These are phyloP conservation scores for Plestiodon gilberti DNA, from an alignment of 2,113 vertebrate genomes.

Conservation along the genomic window DNA sequence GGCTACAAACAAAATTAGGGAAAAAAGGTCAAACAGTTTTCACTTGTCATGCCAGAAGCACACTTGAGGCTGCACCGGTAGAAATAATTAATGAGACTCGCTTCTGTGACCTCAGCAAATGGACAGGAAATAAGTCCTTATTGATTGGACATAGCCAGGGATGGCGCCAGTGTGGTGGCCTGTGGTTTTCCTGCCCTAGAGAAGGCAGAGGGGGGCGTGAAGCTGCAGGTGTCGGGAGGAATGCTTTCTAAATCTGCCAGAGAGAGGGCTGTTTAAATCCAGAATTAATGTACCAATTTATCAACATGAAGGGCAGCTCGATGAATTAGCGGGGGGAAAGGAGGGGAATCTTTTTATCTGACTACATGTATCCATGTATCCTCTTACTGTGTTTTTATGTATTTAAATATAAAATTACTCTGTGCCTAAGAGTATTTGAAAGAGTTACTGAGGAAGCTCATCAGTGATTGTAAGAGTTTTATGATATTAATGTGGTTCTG, in stretches of 20 bases:
- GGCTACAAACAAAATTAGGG: conserved; percentile 73
- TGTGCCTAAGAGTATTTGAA: conserved; percentile 45
- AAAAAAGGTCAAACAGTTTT: conserved; percentile 87
- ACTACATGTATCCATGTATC: conserved; percentile 33
- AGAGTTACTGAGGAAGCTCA: conserved; percentile 62
- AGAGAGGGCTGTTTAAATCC: conserved; percentile 56
- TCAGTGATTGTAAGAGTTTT: conserved; percentile 70
- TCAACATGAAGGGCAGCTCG: conserved; percentile 18
- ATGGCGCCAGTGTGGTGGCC: conserved; percentile 96
- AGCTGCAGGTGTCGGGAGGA: conserved; percentile 74
- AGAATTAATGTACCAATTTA: conserved; percentile 24
- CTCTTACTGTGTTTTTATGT: conserved; percentile 44
- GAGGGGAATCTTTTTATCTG: conserved; percentile 18
- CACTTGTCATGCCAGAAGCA: conserved; percentile 84
- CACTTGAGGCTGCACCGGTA: conserved; percentile 90
- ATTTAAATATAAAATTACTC: conserved; percentile 53
- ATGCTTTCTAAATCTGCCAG: conserved; percentile 34
- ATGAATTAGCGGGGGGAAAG: conserved; percentile 3
- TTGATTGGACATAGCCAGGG: conserved; percentile 89
- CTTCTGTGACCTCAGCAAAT: conserved; percentile 96
- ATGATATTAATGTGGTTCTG: conserved; percentile 66
- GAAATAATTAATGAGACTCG: conserved; percentile 98
- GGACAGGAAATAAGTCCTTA: conserved; percentile 98
- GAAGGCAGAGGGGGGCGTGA: conserved; percentile 70
- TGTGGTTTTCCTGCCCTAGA: conserved; percentile 91